A percentile compares a stretch with the other conserved stretches of the same genome.
These are phyloP conservation scores for Allenopithecus nigroviridis DNA, from an alignment of 2,797 vertebrate genomes.

Conservation along the genomic window DNA sequence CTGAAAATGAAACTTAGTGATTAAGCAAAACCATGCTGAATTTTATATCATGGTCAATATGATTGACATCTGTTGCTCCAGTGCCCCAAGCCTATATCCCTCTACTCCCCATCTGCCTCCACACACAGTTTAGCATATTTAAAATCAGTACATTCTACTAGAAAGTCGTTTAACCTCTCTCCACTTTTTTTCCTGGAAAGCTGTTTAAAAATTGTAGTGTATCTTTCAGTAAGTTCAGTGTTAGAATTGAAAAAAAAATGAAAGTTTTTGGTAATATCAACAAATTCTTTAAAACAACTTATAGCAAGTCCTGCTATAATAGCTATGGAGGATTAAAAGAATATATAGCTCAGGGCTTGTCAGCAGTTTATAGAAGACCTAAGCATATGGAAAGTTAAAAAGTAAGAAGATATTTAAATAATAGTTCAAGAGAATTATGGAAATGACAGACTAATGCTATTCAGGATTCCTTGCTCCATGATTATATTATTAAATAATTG, in stretches of 20 bases:
- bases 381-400: neutral
- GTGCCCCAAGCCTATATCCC: neutral
- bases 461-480: neutral
- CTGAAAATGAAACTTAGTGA: neutral
- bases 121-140: neutral
- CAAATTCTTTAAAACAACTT: neutral
- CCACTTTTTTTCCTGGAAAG: neutral
- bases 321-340: neutral
- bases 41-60: neutral
- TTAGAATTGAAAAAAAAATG: neutral
- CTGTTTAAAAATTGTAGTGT: neutral
- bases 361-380: neutral
- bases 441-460: neutral
- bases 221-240: neutral
- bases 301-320: neutral
- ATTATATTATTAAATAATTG: neutral
- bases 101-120: rapidly evolving
- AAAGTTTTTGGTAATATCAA: neutral
- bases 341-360: neutral
- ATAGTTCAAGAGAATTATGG: neutral
- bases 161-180: neutral
- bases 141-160: neutral
- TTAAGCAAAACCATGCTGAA: neutral
- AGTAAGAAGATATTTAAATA: constrained; percentile 16
- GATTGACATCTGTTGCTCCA: neutral